Evolutionary conservation across 2,888 invertebrate species (phyloP).

Genomic region (Papilio gigon): DNA sequence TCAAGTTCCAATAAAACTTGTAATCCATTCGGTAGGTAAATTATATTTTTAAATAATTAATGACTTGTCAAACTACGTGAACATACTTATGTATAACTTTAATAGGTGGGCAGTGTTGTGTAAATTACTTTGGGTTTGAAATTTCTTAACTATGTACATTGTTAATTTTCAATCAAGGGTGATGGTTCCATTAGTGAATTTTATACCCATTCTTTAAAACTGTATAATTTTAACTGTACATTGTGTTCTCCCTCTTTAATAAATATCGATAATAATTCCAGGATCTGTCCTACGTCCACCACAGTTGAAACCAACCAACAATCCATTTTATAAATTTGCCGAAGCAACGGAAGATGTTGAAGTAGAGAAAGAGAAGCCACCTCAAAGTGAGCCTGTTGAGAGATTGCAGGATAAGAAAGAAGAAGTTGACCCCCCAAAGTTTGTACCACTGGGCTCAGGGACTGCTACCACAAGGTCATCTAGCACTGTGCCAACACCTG

Average conservation of each 20-base stretch:
- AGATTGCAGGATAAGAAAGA: conserved; percentile 62
- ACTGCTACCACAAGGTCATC: conserved; percentile 63
- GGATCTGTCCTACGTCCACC: conserved; percentile 75
- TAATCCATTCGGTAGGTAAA: conserved; percentile 69
- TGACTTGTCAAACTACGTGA: not conserved
- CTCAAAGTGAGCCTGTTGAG: conserved; percentile 54
- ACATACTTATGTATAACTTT: not conserved
- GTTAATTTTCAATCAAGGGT: no score
- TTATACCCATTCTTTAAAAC: no score
- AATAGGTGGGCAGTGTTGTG: not conserved
- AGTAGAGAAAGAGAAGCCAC: conserved; percentile 52
- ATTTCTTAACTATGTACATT: no score
- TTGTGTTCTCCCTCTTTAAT: not conserved
- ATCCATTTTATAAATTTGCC: conserved; percentile 68
- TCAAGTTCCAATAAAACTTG: conserved; percentile 68
- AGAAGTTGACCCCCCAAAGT: conserved; percentile 69
- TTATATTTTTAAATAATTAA: not conserved
- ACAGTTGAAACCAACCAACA: conserved; percentile 68
- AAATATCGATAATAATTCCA: conserved; percentile 47
- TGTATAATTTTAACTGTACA: not conserved
- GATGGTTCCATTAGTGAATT: no score
- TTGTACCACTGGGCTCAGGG: conserved; percentile 74
- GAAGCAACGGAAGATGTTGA: conserved; percentile 50
- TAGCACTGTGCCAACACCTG: conserved; percentile 79
- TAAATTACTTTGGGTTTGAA: not conserved